These are phyloP conservation scores for Siniperca chuatsi DNA, from an alignment of 2,113 vertebrate genomes.

Conservation along the genomic window DNA sequence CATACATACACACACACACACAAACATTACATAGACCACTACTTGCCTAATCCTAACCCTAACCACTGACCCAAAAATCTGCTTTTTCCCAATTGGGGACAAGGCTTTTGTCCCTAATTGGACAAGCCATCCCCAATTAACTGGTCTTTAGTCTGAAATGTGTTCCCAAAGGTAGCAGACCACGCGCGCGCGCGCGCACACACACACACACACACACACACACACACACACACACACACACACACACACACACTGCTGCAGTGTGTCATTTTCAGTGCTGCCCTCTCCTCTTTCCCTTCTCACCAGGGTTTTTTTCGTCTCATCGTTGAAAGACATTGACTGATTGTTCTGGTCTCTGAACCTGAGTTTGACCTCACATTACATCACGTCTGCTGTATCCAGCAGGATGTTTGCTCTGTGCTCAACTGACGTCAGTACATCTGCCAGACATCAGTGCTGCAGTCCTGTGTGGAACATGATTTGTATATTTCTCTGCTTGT, in stretches of 20 bases:
- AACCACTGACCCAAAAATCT: no score
- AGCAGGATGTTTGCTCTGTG: constrained; percentile 61
- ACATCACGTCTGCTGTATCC: constrained; percentile 59
- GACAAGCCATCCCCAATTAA: no score
- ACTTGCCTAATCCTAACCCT: no score
- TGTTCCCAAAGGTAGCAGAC: no score
- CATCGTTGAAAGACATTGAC: constrained; percentile 40
- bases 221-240: not conserved
- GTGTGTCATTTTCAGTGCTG: constrained; percentile 20
- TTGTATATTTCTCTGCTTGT: constrained; percentile 11
- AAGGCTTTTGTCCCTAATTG: no score
- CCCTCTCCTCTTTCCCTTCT: not conserved
- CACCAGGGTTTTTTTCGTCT: not conserved
- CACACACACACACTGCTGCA: constrained; percentile 2
- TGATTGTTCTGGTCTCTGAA: constrained; percentile 41
- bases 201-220: not conserved
- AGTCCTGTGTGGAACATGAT: constrained; percentile 34
- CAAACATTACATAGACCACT: not conserved
- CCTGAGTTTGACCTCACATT: constrained; percentile 54
- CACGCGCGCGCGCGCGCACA: no score
- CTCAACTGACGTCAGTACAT: constrained; percentile 63
- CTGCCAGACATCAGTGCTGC: constrained; percentile 50
- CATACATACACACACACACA: constrained; percentile 21
- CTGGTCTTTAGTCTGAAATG: no score
- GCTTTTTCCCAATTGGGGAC: no score